These are phyloP conservation scores for Lophura nycthemera DNA, from an alignment of 2,113 vertebrate species.

Conservation along the genomic window DNA sequence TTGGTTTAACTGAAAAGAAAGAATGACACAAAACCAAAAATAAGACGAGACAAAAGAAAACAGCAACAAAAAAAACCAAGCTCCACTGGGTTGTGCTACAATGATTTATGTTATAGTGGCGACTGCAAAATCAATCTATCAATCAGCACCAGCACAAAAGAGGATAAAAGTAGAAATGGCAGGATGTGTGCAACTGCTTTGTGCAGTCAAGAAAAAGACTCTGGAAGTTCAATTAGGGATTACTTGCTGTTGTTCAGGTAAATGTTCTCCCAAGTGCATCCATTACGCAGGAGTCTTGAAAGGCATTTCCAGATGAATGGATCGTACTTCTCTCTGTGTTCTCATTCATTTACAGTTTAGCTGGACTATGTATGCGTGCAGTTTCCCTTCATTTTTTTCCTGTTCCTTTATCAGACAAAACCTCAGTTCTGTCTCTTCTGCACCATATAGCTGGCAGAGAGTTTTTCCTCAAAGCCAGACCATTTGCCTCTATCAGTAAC, in stretches of 20 bases:
- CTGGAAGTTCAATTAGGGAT: constrained; percentile 69
- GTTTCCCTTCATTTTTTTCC: background rate
- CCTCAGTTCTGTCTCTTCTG: background rate
- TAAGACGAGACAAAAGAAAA: too few relatives aligned
- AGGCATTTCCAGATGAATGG: constrained; percentile 21
- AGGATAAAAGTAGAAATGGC: constrained; percentile 56
- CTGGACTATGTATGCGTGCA: background rate
- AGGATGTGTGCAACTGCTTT: constrained; percentile 65
- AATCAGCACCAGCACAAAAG: background rate
- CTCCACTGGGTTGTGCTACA: constrained; percentile 18
- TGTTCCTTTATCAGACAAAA: background rate
- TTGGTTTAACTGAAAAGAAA: background rate
- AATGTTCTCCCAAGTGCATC: constrained; percentile 56
- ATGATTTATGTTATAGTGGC: constrained; percentile 65
- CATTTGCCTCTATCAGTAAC: background rate
- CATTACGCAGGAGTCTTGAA: constrained; percentile 39
- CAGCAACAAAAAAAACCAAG: background rate
- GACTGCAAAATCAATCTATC: constrained; percentile 65
- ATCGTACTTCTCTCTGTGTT: background rate
- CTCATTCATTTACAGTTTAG: constrained; percentile 49
- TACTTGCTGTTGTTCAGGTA: constrained; percentile 58
- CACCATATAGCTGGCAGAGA: background rate
- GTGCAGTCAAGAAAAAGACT: constrained; percentile 59
- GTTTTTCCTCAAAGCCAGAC: background rate
- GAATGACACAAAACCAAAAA: background rate